These are phyloP conservation scores for Laspeyria flexula DNA, from an alignment of 2,888 invertebrate species.

Conservation along the genomic window DNA sequence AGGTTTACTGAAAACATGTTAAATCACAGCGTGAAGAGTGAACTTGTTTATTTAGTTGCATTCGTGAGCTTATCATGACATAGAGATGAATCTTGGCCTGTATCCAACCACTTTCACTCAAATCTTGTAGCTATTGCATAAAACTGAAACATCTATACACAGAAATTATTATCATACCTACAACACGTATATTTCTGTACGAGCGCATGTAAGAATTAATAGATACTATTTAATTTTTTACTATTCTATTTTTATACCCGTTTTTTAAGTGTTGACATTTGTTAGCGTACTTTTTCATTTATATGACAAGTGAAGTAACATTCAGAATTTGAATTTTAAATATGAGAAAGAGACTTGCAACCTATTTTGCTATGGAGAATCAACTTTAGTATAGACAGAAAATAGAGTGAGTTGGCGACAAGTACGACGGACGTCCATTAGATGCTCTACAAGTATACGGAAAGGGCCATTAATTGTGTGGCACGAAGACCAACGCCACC, in stretches of 20 bases:
- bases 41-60: conserved; percentile 69
- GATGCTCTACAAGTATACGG: conserved; percentile 49
- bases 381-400: conserved; percentile 32
- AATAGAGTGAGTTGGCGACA: conserved; percentile 30
- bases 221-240: no score
- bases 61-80: conserved; percentile 63
- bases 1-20: conserved; percentile 62
- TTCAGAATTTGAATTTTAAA: no score
- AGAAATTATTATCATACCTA: conserved; percentile 23
- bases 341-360: no score
- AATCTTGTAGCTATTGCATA: conserved; percentile 65
- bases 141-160: conserved; percentile 45
- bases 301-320: no score
- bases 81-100: conserved; percentile 66
- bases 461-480: conserved; percentile 55
- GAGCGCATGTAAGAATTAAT: no score
- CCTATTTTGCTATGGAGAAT: conserved; percentile 11
- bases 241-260: no score
- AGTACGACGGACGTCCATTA: conserved; percentile 54
- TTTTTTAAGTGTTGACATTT: no score
- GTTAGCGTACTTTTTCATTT: no score
- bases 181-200: not conserved
- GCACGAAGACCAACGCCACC: conserved; percentile 40
- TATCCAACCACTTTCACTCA: conserved; percentile 76
- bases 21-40: conserved; percentile 55